A percentile compares a stretch with the other conserved stretches of the same genome.
phyloP scores from a whole-genome alignment of 2,888 invertebrate species.

The Pristionchus mayeri region DNA sequence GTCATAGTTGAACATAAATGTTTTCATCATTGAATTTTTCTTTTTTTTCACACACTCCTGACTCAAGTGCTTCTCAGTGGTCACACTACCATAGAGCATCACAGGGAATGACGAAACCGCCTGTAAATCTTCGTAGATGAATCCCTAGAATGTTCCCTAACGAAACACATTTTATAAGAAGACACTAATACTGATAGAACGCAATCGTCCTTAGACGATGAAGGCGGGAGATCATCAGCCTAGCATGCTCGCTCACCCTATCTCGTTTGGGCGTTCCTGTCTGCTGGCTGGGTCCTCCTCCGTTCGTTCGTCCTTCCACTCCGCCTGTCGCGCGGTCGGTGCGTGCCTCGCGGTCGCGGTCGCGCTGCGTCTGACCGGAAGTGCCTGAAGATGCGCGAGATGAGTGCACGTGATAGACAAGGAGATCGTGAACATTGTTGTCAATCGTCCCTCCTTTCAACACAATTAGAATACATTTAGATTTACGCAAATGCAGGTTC shows the following conservation, averaged over 20 bases:
- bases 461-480: no score
- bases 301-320: background rate
- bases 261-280: background rate
- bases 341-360: constrained; percentile 53
- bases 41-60: background rate
- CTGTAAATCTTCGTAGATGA: no score
- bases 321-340: constrained; percentile 22
- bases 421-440: no score
- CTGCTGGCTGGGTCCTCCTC: background rate
- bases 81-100: no score
- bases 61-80: background rate
- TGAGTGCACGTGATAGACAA: background rate
- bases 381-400: constrained; percentile 39
- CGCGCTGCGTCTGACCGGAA: constrained; percentile 47
- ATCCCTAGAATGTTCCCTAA: no score
- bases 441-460: no score
- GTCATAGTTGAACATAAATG: background rate
- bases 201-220: background rate
- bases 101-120: no score
- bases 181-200: no score
- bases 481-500: no score
- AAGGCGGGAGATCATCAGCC: no score
- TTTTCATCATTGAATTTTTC: background rate
- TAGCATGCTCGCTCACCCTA: constrained; percentile 1
- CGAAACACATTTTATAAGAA: no score